A percentile compares a stretch with the other conserved stretches of the same genome.
Conservation (phyloP, 1,140 invertebrate genomes). For the Pachypsylla venusta region DNA sequence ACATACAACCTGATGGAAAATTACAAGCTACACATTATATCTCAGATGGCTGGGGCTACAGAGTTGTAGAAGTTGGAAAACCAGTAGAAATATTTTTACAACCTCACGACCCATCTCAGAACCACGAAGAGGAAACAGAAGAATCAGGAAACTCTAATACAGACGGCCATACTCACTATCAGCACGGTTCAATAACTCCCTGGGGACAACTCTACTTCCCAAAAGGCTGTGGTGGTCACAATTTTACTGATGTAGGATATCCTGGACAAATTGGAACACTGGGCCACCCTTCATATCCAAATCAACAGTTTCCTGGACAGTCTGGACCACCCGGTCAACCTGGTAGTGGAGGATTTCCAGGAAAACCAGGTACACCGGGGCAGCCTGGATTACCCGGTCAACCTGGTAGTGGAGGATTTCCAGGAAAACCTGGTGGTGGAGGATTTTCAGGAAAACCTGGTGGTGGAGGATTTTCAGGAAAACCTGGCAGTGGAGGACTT, state of each 20-base stretch:
- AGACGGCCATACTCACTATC: constrained; percentile 27
- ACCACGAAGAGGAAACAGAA: constrained; percentile 8
- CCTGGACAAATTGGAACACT: not conserved
- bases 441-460: constrained; percentile 22
- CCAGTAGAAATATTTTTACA: constrained; percentile 50
- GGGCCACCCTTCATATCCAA: not conserved
- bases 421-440: constrained; percentile 18
- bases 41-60: constrained; percentile 58
- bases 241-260: not conserved
- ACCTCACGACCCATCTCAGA: constrained; percentile 24
- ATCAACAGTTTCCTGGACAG: constrained; percentile 8
- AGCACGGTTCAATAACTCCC: constrained; percentile 38
- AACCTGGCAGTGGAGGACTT: constrained; percentile 19
- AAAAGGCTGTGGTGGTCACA: constrained; percentile 34
- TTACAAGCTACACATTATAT: constrained; percentile 55
- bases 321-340: constrained; percentile 20
- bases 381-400: constrained; percentile 14
- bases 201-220: constrained; percentile 47
- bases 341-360: constrained; percentile 20
- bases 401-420: constrained; percentile 11
- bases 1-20: constrained; percentile 48
- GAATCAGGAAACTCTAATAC: constrained; percentile 12
- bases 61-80: constrained; percentile 48
- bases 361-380: constrained; percentile 4
- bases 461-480: constrained; percentile 11